A percentile compares a stretch with the other conserved stretches of the same genome.
Conservation (phyloP, 2,888 invertebrate species). For the Agrotis segetum region DNA sequence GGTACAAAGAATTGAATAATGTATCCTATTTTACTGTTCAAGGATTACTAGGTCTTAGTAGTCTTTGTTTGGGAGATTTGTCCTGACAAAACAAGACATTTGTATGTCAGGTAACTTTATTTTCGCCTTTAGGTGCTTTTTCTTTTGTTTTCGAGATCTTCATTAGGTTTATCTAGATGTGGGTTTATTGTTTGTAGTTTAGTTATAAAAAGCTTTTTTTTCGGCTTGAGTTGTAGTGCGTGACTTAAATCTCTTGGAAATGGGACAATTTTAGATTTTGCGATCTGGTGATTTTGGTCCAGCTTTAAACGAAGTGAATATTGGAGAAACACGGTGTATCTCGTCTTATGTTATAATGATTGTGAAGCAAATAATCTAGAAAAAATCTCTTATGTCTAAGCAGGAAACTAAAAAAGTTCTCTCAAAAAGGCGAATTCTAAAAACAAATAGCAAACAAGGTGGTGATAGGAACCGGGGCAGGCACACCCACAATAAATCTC, state of each 20-base stretch:
- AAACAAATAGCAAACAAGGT: constrained; percentile 42
- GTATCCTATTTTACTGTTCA: constrained; percentile 51
- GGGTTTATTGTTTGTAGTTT: neutral
- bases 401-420: neutral
- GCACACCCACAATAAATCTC: constrained; percentile 69
- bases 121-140: constrained; percentile 1
- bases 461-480: constrained; percentile 20
- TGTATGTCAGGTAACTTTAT: constrained; percentile 36
- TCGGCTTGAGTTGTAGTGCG: neutral
- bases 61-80: constrained; percentile 24
- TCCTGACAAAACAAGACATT: constrained; percentile 24
- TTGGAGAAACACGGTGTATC: too few relatives aligned
- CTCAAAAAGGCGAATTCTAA: constrained; percentile 21
- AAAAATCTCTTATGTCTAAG: neutral
- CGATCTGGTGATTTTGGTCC: too few relatives aligned
- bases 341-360: too few relatives aligned
- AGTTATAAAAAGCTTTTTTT: neutral
- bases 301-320: too few relatives aligned
- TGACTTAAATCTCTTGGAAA: too few relatives aligned
- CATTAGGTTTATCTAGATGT: constrained; percentile 15
- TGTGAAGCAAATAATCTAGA: too few relatives aligned
- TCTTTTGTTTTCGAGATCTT: constrained; percentile 17
- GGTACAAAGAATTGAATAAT: constrained; percentile 61
- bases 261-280: too few relatives aligned
- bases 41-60: constrained; percentile 36